Percentiles rank a stretch among this genome's conserved stretches.
Conservation (phyloP, 1,140 invertebrate species). For the Sitobion miscanthi region DNA sequence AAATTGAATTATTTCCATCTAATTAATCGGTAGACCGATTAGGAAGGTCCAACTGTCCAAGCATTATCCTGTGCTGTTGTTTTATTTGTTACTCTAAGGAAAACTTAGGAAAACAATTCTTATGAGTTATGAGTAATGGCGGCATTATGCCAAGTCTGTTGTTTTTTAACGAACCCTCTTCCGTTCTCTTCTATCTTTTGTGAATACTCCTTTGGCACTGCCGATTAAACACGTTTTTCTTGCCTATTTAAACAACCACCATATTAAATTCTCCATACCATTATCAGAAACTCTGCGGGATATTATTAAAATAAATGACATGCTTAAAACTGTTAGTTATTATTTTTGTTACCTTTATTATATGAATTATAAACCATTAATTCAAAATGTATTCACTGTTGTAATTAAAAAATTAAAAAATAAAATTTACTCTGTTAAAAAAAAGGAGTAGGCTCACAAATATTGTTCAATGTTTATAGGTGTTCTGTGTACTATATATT, state of each 20-base stretch:
- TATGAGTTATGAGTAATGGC: constrained; percentile 44
- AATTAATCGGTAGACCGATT: constrained; percentile 31
- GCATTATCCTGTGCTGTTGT: constrained; percentile 12
- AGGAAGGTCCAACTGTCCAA: neutral
- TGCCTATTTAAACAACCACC: neutral
- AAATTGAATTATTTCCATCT: constrained; percentile 27
- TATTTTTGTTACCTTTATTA: neutral
- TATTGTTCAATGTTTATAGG: neutral
- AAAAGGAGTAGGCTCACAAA: neutral
- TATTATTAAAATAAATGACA: constrained; percentile 27
- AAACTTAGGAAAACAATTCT: constrained; percentile 28
- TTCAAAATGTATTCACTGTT: neutral
- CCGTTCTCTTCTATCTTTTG: constrained; percentile 8
- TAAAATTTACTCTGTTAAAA: neutral
- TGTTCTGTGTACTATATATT: neutral
- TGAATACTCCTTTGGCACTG: neutral
- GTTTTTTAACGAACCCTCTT: constrained; percentile 37
- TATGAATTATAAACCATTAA: neutral
- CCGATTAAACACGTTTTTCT: constrained; percentile 30
- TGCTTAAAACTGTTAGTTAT: neutral
- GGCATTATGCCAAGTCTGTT: constrained; percentile 42
- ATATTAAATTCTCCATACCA: neutral
- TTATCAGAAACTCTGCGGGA: neutral
- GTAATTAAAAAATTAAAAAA: neutral
- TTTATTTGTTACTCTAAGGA: constrained; percentile 31